Percentiles rank a stretch among this genome's conserved stretches.
Evolutionary conservation across 2,797 vertebrate genomes (phyloP).

Genomic region (Pelochelys cantorii): DNA sequence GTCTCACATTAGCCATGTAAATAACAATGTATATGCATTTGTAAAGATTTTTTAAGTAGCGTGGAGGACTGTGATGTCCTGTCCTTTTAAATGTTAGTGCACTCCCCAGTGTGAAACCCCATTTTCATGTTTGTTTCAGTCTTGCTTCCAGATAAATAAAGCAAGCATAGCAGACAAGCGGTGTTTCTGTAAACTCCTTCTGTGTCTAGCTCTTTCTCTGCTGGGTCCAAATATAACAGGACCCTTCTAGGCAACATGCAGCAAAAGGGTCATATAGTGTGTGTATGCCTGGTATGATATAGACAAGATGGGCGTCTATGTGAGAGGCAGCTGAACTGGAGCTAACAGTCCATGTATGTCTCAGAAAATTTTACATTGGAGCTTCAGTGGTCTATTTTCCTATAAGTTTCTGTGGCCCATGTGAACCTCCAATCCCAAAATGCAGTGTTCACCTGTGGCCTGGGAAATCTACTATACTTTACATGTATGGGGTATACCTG

Average conservation of each 20-base stretch:
- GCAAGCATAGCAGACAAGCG: no score
- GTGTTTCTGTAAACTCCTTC: not conserved
- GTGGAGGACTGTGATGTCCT: no score
- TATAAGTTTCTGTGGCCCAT: not conserved
- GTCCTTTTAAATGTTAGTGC: no score
- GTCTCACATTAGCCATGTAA: no score
- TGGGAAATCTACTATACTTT: not conserved
- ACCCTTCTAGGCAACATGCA: not conserved
- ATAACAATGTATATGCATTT: no score
- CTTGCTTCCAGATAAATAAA: no score
- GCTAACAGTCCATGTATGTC: not conserved
- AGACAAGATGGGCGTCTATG: slow-evolving; percentile 2
- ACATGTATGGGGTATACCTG: rapidly evolving
- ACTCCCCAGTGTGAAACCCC: no score
- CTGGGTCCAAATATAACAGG: not conserved
- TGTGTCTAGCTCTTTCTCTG: not conserved
- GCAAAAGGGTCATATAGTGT: not conserved
- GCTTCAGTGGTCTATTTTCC: not conserved
- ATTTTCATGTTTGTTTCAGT: no score
- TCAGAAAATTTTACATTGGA: not conserved
- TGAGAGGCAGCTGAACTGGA: rapidly evolving
- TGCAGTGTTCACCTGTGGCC: not conserved
- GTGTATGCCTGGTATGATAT: not conserved
- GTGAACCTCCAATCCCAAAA: not conserved
- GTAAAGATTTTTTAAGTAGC: no score